Conservation (phyloP, 35 echinoderm and acorn worm genomes). For the Apostichopus californicus region DNA sequence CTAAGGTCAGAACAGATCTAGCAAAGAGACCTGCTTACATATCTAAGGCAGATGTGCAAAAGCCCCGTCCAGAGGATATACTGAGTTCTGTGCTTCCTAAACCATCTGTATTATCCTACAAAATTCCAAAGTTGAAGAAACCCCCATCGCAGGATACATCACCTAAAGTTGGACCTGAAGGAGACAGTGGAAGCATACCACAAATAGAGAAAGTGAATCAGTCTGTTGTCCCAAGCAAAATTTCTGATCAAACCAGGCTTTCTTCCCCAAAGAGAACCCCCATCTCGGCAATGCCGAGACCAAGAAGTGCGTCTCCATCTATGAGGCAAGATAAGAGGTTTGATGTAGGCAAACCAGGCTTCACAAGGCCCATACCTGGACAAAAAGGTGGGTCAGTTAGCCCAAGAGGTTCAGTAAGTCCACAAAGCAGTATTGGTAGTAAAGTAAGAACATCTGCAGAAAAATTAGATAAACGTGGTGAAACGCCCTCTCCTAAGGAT, state of each 20-base stretch:
- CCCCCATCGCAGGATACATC: slow-evolving; percentile 27
- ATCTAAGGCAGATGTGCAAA: slow-evolving; percentile 14
- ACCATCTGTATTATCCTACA: slow-evolving; percentile 22
- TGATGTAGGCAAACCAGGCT: slow-evolving; percentile 12
- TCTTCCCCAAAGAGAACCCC: background rate
- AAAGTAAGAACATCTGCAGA: background rate
- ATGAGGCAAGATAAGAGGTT: slow-evolving; percentile 37
- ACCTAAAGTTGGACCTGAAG: slow-evolving; percentile 25
- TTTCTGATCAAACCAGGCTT: slow-evolving; percentile 9
- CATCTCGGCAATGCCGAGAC: background rate
- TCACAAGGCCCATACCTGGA: slow-evolving; percentile 33
- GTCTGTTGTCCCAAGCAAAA: background rate
- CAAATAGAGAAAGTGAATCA: background rate
- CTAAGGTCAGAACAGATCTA: background rate
- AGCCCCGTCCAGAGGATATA: slow-evolving; percentile 45
- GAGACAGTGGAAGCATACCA: slow-evolving; percentile 10
- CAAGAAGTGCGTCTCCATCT: slow-evolving; percentile 45
- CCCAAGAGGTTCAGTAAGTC: slow-evolving; percentile 38
- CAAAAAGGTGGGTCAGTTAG: slow-evolving; percentile 42
- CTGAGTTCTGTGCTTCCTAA: slow-evolving; percentile 37
- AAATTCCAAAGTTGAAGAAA: slow-evolving; percentile 70
- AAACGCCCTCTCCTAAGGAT: slow-evolving; percentile 2
- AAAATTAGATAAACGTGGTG: slow-evolving; percentile 11
- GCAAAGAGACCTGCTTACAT: background rate
- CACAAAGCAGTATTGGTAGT: background rate